Conservation (phyloP, 2,797 vertebrate genomes). For the Mionectes olivaceus region DNA sequence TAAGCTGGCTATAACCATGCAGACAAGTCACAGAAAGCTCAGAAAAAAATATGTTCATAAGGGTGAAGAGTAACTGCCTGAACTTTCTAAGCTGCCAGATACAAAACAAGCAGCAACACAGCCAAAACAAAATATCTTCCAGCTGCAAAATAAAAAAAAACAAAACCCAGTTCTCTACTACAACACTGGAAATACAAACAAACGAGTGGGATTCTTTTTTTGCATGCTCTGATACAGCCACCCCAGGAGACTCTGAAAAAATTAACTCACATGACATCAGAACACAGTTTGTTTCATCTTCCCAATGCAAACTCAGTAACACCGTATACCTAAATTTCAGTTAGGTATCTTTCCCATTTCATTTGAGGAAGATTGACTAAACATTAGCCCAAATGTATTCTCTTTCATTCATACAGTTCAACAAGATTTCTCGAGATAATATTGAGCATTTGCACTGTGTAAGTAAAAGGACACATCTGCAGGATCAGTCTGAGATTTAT, state of each 20-base stretch:
- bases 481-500: not conserved
- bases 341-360: not conserved
- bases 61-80: not conserved
- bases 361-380: not conserved
- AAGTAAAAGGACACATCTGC: not conserved
- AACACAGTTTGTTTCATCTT: not conserved
- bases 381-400: not conserved
- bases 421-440: not conserved
- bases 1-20: not conserved
- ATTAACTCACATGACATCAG: not conserved
- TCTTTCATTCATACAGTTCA: not conserved
- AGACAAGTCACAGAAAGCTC: not conserved
- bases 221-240: not conserved
- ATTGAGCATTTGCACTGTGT: not conserved
- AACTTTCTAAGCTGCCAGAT: not conserved
- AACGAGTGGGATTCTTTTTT: not conserved
- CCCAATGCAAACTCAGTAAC: not conserved
- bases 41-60: not conserved
- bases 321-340: not conserved
- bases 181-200: not conserved
- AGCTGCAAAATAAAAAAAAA: not conserved
- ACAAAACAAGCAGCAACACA: not conserved
- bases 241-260: not conserved
- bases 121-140: not conserved
- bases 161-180: not conserved